These are phyloP conservation scores for Galago senegalensis DNA, from an alignment of 2,797 vertebrate species.

Conservation along the genomic window DNA sequence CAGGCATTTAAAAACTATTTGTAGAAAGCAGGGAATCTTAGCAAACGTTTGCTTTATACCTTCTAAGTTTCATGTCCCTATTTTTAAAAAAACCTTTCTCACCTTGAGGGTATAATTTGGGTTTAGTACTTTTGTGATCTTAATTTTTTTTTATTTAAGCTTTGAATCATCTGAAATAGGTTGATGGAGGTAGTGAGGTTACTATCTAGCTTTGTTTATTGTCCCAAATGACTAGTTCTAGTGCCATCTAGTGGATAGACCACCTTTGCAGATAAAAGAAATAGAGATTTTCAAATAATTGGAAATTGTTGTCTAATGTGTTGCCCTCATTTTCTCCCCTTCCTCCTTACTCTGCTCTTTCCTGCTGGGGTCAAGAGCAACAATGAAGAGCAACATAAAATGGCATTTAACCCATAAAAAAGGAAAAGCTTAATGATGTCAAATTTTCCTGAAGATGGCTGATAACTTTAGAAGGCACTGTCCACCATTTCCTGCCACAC, in stretches of 20 bases:
- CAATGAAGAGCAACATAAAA: neutral
- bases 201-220: neutral
- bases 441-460: neutral
- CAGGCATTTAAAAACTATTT: neutral
- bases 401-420: neutral
- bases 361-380: neutral
- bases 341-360: neutral
- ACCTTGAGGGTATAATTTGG: neutral
- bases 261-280: neutral
- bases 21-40: neutral
- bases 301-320: neutral
- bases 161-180: constrained; percentile 33
- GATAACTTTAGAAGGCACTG: neutral
- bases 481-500: neutral
- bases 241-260: constrained; percentile 74
- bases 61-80: neutral
- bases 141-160: constrained; percentile 24
- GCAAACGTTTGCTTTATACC: constrained; percentile 27
- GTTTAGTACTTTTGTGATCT: constrained; percentile 1
- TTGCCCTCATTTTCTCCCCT: neutral
- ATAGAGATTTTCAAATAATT: neutral
- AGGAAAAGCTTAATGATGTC: neutral
- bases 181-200: neutral
- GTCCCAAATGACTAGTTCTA: constrained; percentile 59
- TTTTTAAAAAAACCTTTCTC: neutral